Evolutionary conservation across 2,888 invertebrate genomes (phyloP), one percentile per base, ranked within the genome.

Genomic region (Drosophila atripex): DNA sequence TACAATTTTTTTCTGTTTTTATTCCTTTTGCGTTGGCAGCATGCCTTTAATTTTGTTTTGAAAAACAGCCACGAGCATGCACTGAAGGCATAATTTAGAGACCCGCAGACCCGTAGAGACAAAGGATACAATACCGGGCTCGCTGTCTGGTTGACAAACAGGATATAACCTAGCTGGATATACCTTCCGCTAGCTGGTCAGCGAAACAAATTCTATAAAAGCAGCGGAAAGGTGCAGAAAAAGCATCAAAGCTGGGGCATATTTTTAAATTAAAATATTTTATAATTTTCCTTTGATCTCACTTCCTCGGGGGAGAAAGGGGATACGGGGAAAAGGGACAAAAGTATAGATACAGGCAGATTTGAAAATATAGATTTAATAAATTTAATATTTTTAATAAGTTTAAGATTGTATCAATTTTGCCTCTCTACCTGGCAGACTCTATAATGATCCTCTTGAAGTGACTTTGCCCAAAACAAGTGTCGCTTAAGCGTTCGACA

Each of bases 101-200:
- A 45, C 23, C 43, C 18, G 50, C 12, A 43, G 55, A 45, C 21
- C 35, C 16, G 50, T 9, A 32, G 32, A 54, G 51, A 70, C 65
- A 72, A 66, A 50, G 64, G 47, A 74, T 52, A 41, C 58, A 38
- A 51, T 54, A 60, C 65, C 54, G 46, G 75, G 70, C n/a, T n/a
- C n/a, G n/a, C 87, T 79, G 83, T 68, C 82, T 75, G 83, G 86
- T 87, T 83, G 88, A 83, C 82, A 83, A 80, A 73, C 86, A 66
- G 54, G 63, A 50, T 61, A 61, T 23, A 6, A 38, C 45, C 45
- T 39, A 21, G 23, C 54, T n/a, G n/a, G n/a, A n/a, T n/a, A n/a
- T n/a, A n/a, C n/a, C n/a, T n/a, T n/a, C n/a, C n/a, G n/a, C n/a
- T 47, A 55, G 25, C 47, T 39, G 66, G 39, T 30, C 68, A 18